Percentiles rank a stretch among this genome's conserved stretches.
phyloP scores from a whole-genome alignment of 2,888 invertebrate genomes.

The Eudasyphora cyanicolor region DNA sequence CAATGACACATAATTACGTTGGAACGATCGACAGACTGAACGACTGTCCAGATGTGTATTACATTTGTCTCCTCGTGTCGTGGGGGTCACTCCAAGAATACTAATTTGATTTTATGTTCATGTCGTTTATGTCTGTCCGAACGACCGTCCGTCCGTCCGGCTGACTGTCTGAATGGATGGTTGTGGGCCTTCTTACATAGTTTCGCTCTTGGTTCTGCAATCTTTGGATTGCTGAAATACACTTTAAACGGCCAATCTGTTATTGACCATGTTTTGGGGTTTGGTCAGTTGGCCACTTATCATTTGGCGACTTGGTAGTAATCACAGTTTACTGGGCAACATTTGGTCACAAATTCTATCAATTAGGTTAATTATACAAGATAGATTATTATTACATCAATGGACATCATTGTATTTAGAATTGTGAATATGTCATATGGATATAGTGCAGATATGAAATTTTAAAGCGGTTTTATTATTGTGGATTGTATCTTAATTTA shows the following conservation, averaged over 20 bases:
- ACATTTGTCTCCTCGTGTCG: not conserved
- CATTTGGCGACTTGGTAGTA: not conserved
- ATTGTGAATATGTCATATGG: too few relatives aligned
- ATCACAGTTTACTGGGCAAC: not conserved
- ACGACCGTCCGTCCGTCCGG: not conserved
- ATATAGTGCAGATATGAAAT: too few relatives aligned
- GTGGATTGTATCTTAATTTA: too few relatives aligned
- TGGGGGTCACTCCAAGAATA: not conserved
- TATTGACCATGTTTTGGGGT: not conserved
- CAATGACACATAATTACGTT: not conserved
- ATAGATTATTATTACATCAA: too few relatives aligned
- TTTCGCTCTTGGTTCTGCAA: constrained; percentile 14
- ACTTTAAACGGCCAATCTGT: not conserved
- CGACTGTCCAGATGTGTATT: not conserved
- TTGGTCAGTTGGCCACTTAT: constrained; percentile 5
- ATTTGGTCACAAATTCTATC: too few relatives aligned
- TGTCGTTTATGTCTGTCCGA: not conserved
- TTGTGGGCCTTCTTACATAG: not conserved
- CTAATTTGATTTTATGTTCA: constrained; percentile 9
- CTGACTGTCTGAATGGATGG: not conserved
- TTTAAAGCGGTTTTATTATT: too few relatives aligned
- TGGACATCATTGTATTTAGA: too few relatives aligned
- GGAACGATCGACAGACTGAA: not conserved
- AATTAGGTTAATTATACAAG: too few relatives aligned
- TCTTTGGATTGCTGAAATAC: not conserved